Evolutionary conservation across 2,113 vertebrate species (phyloP), one percentile per base, ranked within the genome.

Genomic region (Corynorhinus townsendii): DNA sequence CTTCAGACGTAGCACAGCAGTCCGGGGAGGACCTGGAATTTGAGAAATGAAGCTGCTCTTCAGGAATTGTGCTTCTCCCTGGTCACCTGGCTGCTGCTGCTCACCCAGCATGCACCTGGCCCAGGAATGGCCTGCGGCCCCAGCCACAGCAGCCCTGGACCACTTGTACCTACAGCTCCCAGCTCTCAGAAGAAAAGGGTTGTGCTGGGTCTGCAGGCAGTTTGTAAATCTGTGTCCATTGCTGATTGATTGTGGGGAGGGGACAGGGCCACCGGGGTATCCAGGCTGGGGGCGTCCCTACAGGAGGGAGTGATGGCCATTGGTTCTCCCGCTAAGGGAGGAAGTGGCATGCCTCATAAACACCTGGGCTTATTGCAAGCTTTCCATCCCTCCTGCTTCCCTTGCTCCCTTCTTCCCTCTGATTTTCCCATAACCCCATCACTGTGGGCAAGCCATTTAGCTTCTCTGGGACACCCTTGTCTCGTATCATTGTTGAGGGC

Each of bases 331-430:
- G 76, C 64, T 33, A 2, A 8, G 20, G 0, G 5, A 66, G 56
- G 40, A n/a, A 54, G 0, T 5, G 26, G 11, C 1, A 0, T 0
- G 16, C 4, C 4, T 12, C 24, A 2, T 11, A 59, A 52, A 76
- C 19, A n/a, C 45, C 82, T 2, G 24, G 59, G n/a, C n/a, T 26
- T 33, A 0, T 4, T 10, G 19, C 17, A 14, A 7, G 11, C 4
- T 30, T 30, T 43, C 54, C 10, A 2, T 12, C 43, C 56, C 1
- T 4, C 4, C 9, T 3, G 3, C 16, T 9, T 12, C 16, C 33
- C 10, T 7, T 11, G 26, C 59, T 28, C 24, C 30, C 6, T 9
- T 6, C 38, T 11, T 24, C 4, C 43, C 69, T 49, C n/a, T 15
- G 33, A 7, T 1, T 14, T n/a, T 22, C 54, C 47, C 35, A 1